Conservation (phyloP, 2,888 invertebrate species). For the Campoplex nolae region DNA sequence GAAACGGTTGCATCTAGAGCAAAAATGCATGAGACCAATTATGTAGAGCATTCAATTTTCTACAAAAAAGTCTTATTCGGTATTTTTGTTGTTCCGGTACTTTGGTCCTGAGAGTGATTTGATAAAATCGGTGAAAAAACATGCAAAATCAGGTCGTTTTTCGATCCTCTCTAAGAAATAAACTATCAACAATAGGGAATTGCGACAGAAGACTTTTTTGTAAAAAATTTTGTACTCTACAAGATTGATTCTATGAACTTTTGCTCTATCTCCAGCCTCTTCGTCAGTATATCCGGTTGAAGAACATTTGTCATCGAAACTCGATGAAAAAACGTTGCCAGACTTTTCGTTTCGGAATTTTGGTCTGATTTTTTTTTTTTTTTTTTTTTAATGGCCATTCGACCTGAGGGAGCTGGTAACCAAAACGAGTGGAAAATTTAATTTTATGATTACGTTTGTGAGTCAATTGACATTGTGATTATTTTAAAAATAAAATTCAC, state of each 20-base stretch:
- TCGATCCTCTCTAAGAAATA: neutral
- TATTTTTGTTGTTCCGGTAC: neutral
- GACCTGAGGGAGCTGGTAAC: neutral
- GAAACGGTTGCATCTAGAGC: neutral
- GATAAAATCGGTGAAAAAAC: neutral
- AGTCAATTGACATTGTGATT: neutral
- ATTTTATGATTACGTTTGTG: neutral
- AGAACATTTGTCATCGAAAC: neutral
- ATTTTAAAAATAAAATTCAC: neutral
- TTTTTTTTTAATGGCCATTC: neutral
- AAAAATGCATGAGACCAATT: neutral
- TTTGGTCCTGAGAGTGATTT: neutral
- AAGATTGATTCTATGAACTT: neutral
- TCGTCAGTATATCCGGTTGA: neutral
- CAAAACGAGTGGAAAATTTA: neutral
- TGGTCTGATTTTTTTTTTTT: neutral
- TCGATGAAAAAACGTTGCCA: neutral
- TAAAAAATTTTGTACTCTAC: neutral
- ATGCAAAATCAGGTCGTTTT: neutral
- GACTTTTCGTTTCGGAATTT: neutral
- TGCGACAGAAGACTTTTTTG: neutral
- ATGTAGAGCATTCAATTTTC: neutral
- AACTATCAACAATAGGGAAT: neutral
- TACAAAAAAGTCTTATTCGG: neutral
- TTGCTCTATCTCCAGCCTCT: neutral